Percentiles rank a stretch among this genome's conserved stretches.
Conservation (phyloP, 1,140 invertebrate species). For the Papilio machaon region DNA sequence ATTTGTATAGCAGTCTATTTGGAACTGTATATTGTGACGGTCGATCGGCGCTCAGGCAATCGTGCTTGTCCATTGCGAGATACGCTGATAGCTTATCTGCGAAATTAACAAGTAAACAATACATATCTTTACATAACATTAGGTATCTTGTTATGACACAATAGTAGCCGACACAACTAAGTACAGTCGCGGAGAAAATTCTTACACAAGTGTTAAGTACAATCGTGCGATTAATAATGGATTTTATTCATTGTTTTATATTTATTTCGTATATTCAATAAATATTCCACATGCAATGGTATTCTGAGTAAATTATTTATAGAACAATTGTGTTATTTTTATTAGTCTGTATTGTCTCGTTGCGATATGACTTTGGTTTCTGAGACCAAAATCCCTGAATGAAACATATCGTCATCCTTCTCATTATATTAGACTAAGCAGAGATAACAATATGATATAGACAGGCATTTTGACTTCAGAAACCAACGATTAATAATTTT, state of each 20-base stretch:
- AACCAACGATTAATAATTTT: too few relatives aligned
- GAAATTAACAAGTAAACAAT: conserved; percentile 41
- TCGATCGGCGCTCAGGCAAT: conserved; percentile 20
- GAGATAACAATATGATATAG: too few relatives aligned
- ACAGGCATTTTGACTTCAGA: too few relatives aligned
- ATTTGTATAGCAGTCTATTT: neutral
- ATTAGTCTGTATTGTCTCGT: neutral
- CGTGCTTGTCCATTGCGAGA: conserved; percentile 13
- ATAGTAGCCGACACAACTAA: neutral
- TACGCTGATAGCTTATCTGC: conserved; percentile 41
- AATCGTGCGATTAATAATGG: neutral
- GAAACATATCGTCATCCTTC: too few relatives aligned
- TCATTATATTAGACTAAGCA: too few relatives aligned
- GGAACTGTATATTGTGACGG: conserved; percentile 3
- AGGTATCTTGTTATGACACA: conserved; percentile 28
- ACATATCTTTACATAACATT: conserved; percentile 31
- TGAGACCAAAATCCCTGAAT: too few relatives aligned
- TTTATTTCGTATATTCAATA: neutral
- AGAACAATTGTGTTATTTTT: conserved; percentile 16
- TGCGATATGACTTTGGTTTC: neutral
- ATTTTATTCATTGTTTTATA: neutral
- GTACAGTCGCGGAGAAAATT: conserved; percentile 31
- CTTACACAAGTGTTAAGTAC: neutral
- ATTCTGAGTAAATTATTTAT: conserved; percentile 22
- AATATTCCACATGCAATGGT: neutral